These are phyloP conservation scores for Pseudochirops corinnae DNA, from an alignment of 2,797 vertebrate genomes.

Conservation along the genomic window DNA sequence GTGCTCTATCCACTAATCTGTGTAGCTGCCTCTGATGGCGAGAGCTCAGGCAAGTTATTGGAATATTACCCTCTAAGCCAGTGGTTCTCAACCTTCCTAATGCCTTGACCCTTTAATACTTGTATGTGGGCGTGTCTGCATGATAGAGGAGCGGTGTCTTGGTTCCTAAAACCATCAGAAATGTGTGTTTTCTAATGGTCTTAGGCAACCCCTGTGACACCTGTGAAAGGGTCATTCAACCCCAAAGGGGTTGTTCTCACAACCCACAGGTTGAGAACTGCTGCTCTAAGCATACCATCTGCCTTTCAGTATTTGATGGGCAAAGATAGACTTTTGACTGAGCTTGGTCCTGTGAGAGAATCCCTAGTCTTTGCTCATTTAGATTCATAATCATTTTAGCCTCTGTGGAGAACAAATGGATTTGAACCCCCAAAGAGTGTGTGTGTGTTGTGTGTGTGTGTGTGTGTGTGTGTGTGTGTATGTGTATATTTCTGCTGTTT, in stretches of 20 bases:
- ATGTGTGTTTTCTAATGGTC: too few relatives aligned
- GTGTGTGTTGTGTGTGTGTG: background rate
- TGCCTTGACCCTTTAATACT: too few relatives aligned
- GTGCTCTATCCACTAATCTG: background rate
- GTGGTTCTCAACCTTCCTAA: too few relatives aligned
- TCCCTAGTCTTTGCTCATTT: too few relatives aligned
- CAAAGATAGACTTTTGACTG: background rate
- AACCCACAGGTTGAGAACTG: too few relatives aligned
- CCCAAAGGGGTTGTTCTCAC: too few relatives aligned
- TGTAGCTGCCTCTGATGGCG: background rate
- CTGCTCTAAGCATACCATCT: background rate
- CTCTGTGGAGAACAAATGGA: background rate
- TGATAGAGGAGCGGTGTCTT: too few relatives aligned
- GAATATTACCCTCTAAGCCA: background rate
- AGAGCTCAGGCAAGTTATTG: background rate
- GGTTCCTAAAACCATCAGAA: too few relatives aligned
- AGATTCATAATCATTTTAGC: background rate
- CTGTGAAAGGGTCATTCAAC: too few relatives aligned
- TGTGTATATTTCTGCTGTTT: background rate
- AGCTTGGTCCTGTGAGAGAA: background rate
- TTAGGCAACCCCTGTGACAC: too few relatives aligned
- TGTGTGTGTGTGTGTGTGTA: constrained; percentile 1
- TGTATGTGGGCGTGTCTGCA: too few relatives aligned
- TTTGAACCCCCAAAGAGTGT: background rate
- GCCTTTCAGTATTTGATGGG: background rate